Conservation (phyloP, 1,140 invertebrate genomes). For the Neotoxoptera formosana region DNA sequence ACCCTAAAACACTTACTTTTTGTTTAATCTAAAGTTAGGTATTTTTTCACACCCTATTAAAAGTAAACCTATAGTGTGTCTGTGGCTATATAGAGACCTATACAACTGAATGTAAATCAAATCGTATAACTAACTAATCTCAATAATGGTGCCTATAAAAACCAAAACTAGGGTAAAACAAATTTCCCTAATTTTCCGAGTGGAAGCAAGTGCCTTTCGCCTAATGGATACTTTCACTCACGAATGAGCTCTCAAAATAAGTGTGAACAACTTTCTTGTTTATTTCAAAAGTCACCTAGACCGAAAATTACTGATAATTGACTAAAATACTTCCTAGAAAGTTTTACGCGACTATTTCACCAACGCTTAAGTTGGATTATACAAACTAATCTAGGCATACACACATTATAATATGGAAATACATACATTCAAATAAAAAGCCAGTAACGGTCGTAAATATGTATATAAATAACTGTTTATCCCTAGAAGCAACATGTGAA, state of each 20-base stretch:
- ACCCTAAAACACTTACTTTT: neutral
- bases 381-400: no score
- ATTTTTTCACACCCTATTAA: neutral
- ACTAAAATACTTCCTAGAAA: neutral
- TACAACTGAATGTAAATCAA: neutral
- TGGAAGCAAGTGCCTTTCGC: neutral
- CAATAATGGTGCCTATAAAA: neutral
- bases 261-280: neutral
- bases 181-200: neutral
- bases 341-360: neutral
- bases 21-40: neutral
- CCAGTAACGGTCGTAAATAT: neutral
- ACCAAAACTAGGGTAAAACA: neutral
- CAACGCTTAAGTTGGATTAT: neutral
- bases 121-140: neutral
- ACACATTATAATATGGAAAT: neutral
- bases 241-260: neutral
- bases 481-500: neutral
- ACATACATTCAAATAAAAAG: neutral
- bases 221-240: neutral
- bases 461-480: neutral
- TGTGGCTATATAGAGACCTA: neutral
- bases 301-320: neutral
- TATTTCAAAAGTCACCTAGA: neutral
- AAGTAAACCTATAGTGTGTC: neutral